Evolutionary conservation across 2,797 vertebrate species (phyloP).

Genomic region (Chelon auratus): DNA sequence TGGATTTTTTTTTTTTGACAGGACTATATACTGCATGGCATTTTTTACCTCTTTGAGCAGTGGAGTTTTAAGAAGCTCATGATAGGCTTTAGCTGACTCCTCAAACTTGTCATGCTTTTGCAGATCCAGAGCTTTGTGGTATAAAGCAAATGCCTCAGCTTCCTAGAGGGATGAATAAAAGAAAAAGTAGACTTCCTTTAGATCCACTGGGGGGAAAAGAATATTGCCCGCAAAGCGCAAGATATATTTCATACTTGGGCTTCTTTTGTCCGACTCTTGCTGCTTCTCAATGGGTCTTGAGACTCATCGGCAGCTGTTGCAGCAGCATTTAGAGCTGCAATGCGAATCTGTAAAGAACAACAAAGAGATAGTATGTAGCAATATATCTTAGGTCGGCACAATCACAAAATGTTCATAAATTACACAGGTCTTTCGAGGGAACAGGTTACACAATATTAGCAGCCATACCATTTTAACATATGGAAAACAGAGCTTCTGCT

Average conservation of each 20-base stretch:
- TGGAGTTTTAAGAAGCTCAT: constrained; percentile 94
- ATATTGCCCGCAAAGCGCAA: neutral
- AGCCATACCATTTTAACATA: constrained; percentile 69
- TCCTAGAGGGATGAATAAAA: constrained; percentile 82
- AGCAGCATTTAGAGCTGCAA: constrained; percentile 95
- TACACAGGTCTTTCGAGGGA: neutral
- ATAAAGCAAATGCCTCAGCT: constrained; percentile 97
- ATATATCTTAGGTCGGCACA: neutral
- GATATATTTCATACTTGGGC: constrained; percentile 87
- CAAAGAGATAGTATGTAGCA: neutral
- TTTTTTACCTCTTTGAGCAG: constrained; percentile 92
- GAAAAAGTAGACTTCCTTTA: neutral
- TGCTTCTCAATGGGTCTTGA: constrained; percentile 91
- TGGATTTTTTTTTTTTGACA: neutral
- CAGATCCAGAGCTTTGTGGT: constrained; percentile 97
- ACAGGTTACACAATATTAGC: neutral
- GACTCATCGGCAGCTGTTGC: constrained; percentile 91
- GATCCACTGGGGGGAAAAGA: neutral
- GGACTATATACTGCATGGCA: neutral
- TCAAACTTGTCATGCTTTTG: constrained; percentile 98
- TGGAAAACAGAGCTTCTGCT: constrained; percentile 25
- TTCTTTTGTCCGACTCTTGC: constrained; percentile 95
- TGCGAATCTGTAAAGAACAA: constrained; percentile 88
- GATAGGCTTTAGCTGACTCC: constrained; percentile 95
- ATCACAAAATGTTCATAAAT: neutral